Evolutionary conservation across 2,113 vertebrate genomes (phyloP).

Genomic region (Tringa solitaria): DNA sequence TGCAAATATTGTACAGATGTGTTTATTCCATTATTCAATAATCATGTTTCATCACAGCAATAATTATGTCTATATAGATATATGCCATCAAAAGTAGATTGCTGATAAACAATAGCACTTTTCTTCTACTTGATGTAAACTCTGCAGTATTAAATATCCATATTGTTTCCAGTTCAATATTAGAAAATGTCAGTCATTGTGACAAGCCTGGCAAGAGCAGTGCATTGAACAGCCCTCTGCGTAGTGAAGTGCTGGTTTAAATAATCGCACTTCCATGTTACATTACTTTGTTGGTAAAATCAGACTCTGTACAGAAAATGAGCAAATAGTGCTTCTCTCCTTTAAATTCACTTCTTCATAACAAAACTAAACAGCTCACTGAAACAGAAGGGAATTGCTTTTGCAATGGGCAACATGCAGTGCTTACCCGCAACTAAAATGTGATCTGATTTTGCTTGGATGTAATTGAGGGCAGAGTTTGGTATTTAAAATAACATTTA

Average conservation of each 20-base stretch:
- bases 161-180: slow-evolving; percentile 83
- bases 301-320: slow-evolving; percentile 57
- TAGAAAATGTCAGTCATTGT: slow-evolving; percentile 80
- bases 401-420: neutral
- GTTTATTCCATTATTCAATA: slow-evolving; percentile 68
- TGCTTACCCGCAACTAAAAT: slow-evolving; percentile 4
- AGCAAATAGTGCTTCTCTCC: slow-evolving; percentile 36
- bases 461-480: slow-evolving; percentile 48
- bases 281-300: slow-evolving; percentile 73
- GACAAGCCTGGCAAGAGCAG: slow-evolving; percentile 69
- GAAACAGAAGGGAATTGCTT: slow-evolving; percentile 39
- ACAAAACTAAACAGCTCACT: slow-evolving; percentile 43
- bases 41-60: slow-evolving; percentile 70
- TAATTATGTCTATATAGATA: slow-evolving; percentile 75
- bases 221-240: slow-evolving; percentile 59
- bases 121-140: slow-evolving; percentile 76
- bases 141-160: slow-evolving; percentile 80
- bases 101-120: slow-evolving; percentile 79
- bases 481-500: slow-evolving; percentile 57
- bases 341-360: slow-evolving; percentile 47
- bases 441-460: slow-evolving; percentile 21
- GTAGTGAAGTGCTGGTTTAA: slow-evolving; percentile 64
- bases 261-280: slow-evolving; percentile 69
- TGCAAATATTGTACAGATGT: slow-evolving; percentile 67
- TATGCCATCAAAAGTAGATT: slow-evolving; percentile 69